Evolutionary conservation across 2,888 invertebrate genomes (phyloP).

Genomic region (Rotaria magnacalcarata): DNA sequence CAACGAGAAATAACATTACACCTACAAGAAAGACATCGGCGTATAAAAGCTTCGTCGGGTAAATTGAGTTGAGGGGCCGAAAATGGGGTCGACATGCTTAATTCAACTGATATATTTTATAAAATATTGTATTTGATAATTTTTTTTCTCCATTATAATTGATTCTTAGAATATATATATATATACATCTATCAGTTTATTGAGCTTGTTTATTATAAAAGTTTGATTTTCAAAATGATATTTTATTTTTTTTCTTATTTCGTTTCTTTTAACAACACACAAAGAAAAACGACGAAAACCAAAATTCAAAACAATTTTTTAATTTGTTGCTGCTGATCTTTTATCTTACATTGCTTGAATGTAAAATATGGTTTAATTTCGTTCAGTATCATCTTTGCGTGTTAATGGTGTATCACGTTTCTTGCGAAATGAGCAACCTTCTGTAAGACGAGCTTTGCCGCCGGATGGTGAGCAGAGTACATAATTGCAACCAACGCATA

Average conservation of each 20-base stretch:
- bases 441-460: slow-evolving; percentile 93
- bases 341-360: background rate
- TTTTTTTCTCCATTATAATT: no score
- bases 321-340: background rate
- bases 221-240: no score
- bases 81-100: background rate
- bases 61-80: background rate
- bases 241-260: no score
- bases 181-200: no score
- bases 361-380: background rate
- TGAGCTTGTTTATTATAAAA: no score
- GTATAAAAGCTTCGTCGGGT: background rate
- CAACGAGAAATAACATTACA: background rate
- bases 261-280: no score
- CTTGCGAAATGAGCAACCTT: slow-evolving; percentile 64
- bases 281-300: background rate
- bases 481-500: slow-evolving; percentile 95
- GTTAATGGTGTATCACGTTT: slow-evolving; percentile 4
- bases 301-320: background rate
- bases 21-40: background rate
- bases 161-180: no score
- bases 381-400: background rate
- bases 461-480: slow-evolving; percentile 98
- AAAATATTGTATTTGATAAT: no score
- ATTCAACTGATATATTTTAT: background rate